phyloP scores from a whole-genome alignment of 2,113 vertebrate species.

The Misgurnus mizolepis region DNA sequence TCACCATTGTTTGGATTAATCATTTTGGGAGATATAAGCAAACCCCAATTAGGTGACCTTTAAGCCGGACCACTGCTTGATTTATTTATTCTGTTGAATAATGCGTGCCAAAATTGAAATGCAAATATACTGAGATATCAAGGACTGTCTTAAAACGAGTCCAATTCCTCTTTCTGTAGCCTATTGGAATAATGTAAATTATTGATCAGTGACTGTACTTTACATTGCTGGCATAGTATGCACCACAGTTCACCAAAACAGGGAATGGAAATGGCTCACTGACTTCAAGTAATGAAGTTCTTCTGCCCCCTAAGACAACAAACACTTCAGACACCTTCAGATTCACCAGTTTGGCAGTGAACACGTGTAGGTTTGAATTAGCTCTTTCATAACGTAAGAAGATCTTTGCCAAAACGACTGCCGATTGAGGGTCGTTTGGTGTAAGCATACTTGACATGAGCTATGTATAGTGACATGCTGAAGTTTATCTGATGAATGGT shows the following conservation, averaged over 20 bases:
- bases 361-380: slow-evolving; percentile 94
- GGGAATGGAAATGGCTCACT: slow-evolving; percentile 63
- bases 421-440: slow-evolving; percentile 97
- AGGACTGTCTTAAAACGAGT: no score
- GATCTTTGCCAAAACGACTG: slow-evolving; percentile 98
- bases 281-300: slow-evolving; percentile 97
- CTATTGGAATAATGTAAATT: no score
- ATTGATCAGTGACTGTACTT: neutral
- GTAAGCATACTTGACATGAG: slow-evolving; percentile 89
- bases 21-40: neutral
- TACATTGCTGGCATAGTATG: slow-evolving; percentile 14
- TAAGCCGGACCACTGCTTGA: neutral
- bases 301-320: slow-evolving; percentile 79
- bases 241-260: slow-evolving; percentile 5
- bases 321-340: slow-evolving; percentile 89
- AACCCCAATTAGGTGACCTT: neutral
- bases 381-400: slow-evolving; percentile 85
- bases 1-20: neutral
- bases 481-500: slow-evolving; percentile 78
- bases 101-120: no score
- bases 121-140: no score
- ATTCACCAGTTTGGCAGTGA: slow-evolving; percentile 90
- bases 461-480: slow-evolving; percentile 85
- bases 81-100: no score
- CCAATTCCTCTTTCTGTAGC: no score